phyloP scores from a whole-genome alignment of 2,797 vertebrate species.

The Heliangelus exortis region DNA sequence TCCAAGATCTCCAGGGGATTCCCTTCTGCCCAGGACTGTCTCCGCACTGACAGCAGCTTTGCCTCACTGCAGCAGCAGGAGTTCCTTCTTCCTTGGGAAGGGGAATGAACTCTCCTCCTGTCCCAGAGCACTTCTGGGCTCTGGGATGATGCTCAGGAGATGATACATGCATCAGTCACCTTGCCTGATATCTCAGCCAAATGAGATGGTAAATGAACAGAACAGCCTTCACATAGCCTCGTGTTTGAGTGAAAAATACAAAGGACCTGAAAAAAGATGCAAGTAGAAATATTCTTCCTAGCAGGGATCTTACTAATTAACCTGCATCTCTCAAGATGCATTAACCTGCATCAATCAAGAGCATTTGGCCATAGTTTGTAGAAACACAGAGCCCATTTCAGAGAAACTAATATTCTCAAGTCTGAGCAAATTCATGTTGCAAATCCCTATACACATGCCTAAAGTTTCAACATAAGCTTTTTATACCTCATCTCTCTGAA shows the following conservation, averaged over 20 bases:
- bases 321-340: not conserved
- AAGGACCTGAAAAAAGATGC: not conserved
- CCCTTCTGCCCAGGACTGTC: not conserved
- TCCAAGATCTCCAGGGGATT: not conserved
- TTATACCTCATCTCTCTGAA: not conserved
- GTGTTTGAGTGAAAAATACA: fast-evolving
- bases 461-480: not conserved
- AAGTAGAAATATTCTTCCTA: not conserved
- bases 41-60: not conserved
- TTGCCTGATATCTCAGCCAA: not conserved
- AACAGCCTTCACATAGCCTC: not conserved
- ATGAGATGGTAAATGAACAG: no score
- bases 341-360: not conserved
- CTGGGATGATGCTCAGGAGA: not conserved
- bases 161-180: not conserved
- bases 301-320: not conserved
- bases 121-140: not conserved
- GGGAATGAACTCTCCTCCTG: not conserved
- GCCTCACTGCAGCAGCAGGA: not conserved
- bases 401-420: not conserved
- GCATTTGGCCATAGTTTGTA: fast-evolving
- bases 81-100: not conserved
- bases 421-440: not conserved
- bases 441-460: fast-evolving
- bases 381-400: not conserved